Conservation (phyloP, 2,797 vertebrate species). For the Natrix natrix region DNA sequence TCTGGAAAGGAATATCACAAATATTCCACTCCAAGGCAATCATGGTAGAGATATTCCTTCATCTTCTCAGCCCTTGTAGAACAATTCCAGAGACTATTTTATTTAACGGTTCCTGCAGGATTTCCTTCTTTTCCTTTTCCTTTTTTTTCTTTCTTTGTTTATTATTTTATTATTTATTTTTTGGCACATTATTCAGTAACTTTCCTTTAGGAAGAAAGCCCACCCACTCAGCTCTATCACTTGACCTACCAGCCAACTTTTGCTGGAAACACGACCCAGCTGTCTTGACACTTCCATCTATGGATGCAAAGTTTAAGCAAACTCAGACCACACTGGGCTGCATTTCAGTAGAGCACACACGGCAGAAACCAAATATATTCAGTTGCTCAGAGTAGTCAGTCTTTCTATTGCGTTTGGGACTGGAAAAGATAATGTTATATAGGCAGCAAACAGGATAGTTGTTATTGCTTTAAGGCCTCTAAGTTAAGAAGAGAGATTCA, state of each 20-base stretch:
- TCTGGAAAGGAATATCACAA: neutral
- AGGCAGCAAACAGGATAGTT: neutral
- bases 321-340: neutral
- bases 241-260: neutral
- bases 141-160: neutral
- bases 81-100: neutral
- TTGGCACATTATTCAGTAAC: neutral
- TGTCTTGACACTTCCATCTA: slow-evolving; percentile 19
- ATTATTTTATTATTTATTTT: neutral
- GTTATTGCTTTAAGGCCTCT: neutral
- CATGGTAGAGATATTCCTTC: neutral
- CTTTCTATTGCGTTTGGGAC: neutral
- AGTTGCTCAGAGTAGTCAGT: neutral
- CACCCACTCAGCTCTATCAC: slow-evolving; percentile 5
- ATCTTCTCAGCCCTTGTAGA: neutral
- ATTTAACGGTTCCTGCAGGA: neutral
- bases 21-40: neutral
- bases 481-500: neutral
- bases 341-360: neutral
- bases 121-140: neutral
- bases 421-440: neutral
- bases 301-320: slow-evolving; percentile 12
- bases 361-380: neutral
- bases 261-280: slow-evolving; percentile 10
- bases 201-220: neutral